Conservation (phyloP, 2,888 invertebrate species). For the Drosophila lacicola region DNA sequence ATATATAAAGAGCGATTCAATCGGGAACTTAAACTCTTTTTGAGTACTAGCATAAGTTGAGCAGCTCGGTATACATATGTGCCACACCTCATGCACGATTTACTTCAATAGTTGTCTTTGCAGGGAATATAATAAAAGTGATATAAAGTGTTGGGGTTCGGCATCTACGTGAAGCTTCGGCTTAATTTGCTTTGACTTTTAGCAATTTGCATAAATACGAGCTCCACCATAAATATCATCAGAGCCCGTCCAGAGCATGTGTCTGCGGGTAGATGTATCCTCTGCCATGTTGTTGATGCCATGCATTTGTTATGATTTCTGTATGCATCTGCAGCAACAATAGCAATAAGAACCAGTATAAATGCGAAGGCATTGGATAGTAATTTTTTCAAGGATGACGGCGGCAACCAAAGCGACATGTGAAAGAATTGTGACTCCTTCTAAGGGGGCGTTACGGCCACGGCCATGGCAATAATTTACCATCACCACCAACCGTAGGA, state of each 20-base stretch:
- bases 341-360: slow-evolving; percentile 61
- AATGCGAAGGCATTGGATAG: slow-evolving; percentile 31
- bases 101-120: slow-evolving; percentile 26
- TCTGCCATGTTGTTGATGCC: slow-evolving; percentile 28
- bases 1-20: neutral
- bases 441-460: slow-evolving; percentile 44
- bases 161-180: slow-evolving; percentile 67
- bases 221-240: slow-evolving; percentile 49
- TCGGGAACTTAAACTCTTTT: neutral
- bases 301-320: slow-evolving; percentile 67
- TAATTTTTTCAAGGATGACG: slow-evolving; percentile 48
- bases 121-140: slow-evolving; percentile 20
- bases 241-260: slow-evolving; percentile 18
- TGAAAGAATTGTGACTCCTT: slow-evolving; percentile 67
- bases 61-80: neutral
- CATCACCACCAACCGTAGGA: slow-evolving; percentile 24
- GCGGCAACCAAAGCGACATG: slow-evolving; percentile 43
- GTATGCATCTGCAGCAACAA: slow-evolving; percentile 59
- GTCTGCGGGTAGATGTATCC: slow-evolving; percentile 16
- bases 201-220: slow-evolving; percentile 81
- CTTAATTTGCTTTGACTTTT: slow-evolving; percentile 82
- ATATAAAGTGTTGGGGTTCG: slow-evolving; percentile 33
- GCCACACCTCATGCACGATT: slow-evolving; percentile 50
- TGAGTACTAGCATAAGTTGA: neutral
- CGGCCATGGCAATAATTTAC: slow-evolving; percentile 44